These are phyloP conservation scores for Plecturocebus donacophilus DNA, from an alignment of 2,113 vertebrate genomes.

Conservation along the genomic window DNA sequence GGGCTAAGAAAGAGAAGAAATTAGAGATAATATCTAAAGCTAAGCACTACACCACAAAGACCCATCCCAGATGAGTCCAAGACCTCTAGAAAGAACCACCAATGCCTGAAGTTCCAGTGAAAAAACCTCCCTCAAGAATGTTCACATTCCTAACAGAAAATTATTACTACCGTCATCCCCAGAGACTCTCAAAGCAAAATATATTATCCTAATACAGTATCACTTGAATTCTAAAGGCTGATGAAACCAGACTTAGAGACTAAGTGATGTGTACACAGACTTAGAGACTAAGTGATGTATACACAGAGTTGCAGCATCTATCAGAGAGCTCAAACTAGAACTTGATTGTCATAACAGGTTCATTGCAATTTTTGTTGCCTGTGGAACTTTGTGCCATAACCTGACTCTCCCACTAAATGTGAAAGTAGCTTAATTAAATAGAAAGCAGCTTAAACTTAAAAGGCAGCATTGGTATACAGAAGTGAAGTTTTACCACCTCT, in stretches of 20 bases:
- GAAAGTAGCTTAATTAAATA: neutral
- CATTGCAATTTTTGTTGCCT: neutral
- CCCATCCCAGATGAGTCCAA: neutral
- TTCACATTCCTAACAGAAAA: neutral
- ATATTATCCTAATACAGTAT: neutral
- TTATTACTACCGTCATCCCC: neutral
- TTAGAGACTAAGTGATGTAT: neutral
- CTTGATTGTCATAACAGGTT: neutral
- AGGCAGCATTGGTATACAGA: neutral
- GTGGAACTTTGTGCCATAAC: neutral
- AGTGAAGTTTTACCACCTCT: neutral
- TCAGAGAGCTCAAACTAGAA: neutral
- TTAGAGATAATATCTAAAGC: neutral
- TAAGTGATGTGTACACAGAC: neutral
- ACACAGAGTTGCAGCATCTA: too few relatives aligned
- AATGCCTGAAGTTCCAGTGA: neutral
- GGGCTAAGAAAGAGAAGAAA: neutral
- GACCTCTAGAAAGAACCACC: neutral
- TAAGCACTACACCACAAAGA: neutral
- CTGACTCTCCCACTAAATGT: neutral
- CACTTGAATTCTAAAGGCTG: neutral
- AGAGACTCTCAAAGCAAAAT: constrained; percentile 11
- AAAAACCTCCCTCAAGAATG: neutral
- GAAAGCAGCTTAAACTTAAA: neutral
- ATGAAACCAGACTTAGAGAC: neutral